phyloP scores from a whole-genome alignment of 2,888 invertebrate species.

The Cerastoderma edule region DNA sequence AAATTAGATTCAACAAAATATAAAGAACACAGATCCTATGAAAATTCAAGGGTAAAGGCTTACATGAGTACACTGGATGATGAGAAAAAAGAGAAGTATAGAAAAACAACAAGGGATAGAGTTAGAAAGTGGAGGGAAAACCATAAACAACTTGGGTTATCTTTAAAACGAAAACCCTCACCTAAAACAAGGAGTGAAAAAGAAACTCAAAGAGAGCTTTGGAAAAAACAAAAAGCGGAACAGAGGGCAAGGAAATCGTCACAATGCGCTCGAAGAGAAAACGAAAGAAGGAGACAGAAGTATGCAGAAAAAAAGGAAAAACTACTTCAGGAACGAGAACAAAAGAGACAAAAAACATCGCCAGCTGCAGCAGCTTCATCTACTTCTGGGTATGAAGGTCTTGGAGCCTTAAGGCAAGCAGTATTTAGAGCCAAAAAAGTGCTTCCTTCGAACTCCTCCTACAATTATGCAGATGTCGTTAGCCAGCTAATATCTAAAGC shows the following conservation, averaged over 20 bases:
- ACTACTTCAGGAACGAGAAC: background rate
- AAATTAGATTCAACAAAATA: too few relatives aligned
- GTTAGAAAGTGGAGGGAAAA: too few relatives aligned
- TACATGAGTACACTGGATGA: too few relatives aligned
- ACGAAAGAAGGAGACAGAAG: background rate
- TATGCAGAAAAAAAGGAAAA: constrained; percentile 1
- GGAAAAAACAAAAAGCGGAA: background rate
- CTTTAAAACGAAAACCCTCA: background rate
- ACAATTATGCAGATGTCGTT: constrained; percentile 8
- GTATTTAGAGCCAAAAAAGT: constrained; percentile 6
- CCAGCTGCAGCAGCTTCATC: background rate
- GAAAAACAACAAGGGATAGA: too few relatives aligned
- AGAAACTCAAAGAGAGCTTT: constrained; percentile 11
- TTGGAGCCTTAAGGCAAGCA: constrained; percentile 6
- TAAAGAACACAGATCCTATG: too few relatives aligned
- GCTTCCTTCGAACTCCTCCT: background rate
- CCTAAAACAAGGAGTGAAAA: constrained; percentile 13
- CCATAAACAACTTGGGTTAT: background rate
- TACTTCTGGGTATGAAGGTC: background rate
- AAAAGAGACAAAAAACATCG: background rate
- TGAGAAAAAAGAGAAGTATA: too few relatives aligned
- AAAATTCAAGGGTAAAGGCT: too few relatives aligned
- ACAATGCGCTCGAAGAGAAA: background rate
- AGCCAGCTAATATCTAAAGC: constrained; percentile 1
- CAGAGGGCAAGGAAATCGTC: background rate